A percentile compares a stretch with the other conserved stretches of the same genome.
phyloP scores from a whole-genome alignment of 2,888 invertebrate genomes.

The Frankliniella fusca region DNA sequence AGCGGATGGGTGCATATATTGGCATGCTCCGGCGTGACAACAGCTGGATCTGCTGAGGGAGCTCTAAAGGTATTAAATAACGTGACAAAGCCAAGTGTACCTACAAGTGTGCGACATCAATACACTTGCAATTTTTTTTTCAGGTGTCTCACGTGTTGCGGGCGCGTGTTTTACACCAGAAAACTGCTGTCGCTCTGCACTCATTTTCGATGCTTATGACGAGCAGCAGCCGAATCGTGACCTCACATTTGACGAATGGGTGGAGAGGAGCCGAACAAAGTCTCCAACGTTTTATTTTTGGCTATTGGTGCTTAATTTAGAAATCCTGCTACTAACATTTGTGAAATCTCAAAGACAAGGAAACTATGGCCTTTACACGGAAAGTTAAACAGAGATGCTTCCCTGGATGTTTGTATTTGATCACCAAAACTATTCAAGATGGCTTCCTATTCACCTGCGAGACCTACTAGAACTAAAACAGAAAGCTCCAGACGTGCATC shows the following conservation, averaged over 20 bases:
- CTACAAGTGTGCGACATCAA: background rate
- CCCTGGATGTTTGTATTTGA: conserved; percentile 30
- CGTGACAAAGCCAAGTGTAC: background rate
- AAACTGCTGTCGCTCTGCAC: conserved; percentile 23
- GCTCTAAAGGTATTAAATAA: background rate
- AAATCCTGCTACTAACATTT: conserved; percentile 20
- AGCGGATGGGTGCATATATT: no score
- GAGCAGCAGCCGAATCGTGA: background rate
- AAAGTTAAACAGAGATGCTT: background rate
- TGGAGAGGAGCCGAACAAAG: background rate
- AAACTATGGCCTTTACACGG: conserved; percentile 27
- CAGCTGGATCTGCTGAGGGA: no score
- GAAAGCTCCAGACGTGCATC: conserved; percentile 30
- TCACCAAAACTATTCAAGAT: conserved; percentile 32
- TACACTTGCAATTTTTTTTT: background rate
- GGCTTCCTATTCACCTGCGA: conserved; percentile 32
- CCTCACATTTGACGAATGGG: conserved; percentile 24
- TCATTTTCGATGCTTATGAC: background rate
- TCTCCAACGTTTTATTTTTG: conserved; percentile 21
- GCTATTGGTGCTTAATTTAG: conserved; percentile 25
- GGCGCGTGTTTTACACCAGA: conserved; percentile 15
- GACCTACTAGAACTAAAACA: conserved; percentile 31
- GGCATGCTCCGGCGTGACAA: no score
- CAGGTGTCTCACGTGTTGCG: conserved; percentile 12
- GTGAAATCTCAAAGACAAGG: background rate